phyloP scores from a whole-genome alignment of 2,888 invertebrate genomes.

The Congeria kusceri region DNA sequence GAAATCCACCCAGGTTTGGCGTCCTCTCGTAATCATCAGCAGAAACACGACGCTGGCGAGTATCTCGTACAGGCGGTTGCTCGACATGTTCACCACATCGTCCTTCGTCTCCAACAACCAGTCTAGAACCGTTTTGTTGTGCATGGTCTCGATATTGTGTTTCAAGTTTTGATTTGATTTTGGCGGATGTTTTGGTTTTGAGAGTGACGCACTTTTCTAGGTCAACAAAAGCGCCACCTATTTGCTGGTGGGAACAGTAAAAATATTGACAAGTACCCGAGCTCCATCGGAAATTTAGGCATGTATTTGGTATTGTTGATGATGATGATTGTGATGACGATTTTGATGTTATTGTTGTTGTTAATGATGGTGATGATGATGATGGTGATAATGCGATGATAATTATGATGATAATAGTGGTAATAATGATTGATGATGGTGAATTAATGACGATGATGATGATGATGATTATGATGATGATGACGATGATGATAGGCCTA shows the following conservation, averaged over 20 bases:
- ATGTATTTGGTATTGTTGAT: no score
- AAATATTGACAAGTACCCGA: neutral
- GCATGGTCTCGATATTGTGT: conserved; percentile 30
- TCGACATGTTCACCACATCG: conserved; percentile 8
- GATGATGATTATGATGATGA: no score
- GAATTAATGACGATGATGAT: no score
- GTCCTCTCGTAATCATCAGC: conserved; percentile 28
- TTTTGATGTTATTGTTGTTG: no score
- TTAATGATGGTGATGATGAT: no score
- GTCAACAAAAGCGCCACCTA: neutral
- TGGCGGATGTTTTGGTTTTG: conserved; percentile 36
- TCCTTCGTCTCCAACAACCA: conserved; percentile 32
- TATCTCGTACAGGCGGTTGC: conserved; percentile 18
- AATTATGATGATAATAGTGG: no score
- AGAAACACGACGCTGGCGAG: conserved; percentile 25
- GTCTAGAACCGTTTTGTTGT: conserved; percentile 48
- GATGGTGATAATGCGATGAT: no score
- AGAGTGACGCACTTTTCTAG: conserved; percentile 42
- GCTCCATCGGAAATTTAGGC: no score
- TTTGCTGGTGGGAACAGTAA: neutral
- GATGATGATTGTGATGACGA: no score
- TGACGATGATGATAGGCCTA: no score
- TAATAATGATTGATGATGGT: no score
- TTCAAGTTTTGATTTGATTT: conserved; percentile 33
- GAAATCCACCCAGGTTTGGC: conserved; percentile 43